Evolutionary conservation across 2,797 vertebrate species (phyloP).

Genomic region (Enteromius trimaculatus): DNA sequence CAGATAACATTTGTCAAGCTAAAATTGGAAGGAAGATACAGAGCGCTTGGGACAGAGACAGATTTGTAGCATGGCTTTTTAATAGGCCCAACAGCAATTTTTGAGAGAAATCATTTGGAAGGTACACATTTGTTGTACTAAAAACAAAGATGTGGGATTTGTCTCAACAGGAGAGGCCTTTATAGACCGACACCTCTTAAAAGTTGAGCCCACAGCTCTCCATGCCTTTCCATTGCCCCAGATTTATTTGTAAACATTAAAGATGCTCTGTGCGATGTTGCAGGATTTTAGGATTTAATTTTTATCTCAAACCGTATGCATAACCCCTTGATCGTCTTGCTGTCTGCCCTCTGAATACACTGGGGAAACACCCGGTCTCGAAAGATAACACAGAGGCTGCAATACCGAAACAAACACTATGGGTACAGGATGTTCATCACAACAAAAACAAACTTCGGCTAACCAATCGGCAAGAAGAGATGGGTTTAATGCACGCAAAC

Average conservation of each 20-base stretch:
- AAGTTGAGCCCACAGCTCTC: conserved; percentile 25
- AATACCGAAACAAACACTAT: too few species aligned
- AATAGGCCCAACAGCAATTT: conserved; percentile 64
- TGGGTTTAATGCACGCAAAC: too few species aligned
- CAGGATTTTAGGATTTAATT: too few species aligned
- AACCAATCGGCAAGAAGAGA: too few species aligned
- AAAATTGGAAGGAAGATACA: conserved; percentile 63
- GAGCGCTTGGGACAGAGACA: conserved; percentile 62
- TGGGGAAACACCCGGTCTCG: too few species aligned
- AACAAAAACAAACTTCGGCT: too few species aligned
- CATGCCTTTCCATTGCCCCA: background rate
- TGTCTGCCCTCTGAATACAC: too few species aligned
- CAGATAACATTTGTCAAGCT: conserved; percentile 68
- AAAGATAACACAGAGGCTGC: too few species aligned
- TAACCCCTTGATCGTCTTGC: too few species aligned
- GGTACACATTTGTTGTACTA: conserved; percentile 50
- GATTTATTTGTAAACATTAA: conserved; percentile 8
- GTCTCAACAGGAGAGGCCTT: conserved; percentile 1
- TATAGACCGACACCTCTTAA: conserved; percentile 24
- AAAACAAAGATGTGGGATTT: conserved; percentile 46
- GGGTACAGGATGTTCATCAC: too few species aligned
- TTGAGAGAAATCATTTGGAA: conserved; percentile 49
- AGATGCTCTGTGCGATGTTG: too few species aligned
- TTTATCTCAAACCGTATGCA: too few species aligned
- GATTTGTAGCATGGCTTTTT: conserved; percentile 65